phyloP scores from a whole-genome alignment of 2,888 invertebrate genomes.

The Latrodectus hesperus region DNA sequence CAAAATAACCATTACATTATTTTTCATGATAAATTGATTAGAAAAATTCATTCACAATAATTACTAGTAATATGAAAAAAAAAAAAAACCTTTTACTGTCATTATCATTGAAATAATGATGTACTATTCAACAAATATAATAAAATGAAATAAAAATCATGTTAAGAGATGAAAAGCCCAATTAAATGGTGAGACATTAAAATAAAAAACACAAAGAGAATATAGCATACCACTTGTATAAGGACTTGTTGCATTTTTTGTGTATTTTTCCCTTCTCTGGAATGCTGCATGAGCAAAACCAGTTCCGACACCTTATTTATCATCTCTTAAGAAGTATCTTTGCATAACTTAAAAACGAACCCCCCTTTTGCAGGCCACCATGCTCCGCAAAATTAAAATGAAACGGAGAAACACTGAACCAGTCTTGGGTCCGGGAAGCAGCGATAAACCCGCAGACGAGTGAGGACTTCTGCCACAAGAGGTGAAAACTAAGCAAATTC shows the following conservation, averaged over 20 bases:
- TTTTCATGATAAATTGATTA: no score
- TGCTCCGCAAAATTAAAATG: constrained; percentile 99
- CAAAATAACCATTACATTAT: no score
- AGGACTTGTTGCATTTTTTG: no score
- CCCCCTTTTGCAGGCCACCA: constrained; percentile 87
- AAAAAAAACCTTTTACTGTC: no score
- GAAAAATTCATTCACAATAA: no score
- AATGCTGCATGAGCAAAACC: constrained; percentile 46
- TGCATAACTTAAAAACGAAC: constrained; percentile 46
- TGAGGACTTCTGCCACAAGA: constrained; percentile 43
- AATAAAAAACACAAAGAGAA: background rate
- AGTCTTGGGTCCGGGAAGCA: constrained; percentile 69
- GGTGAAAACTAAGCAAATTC: constrained; percentile 33
- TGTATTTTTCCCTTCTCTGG: background rate
- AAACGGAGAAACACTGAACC: constrained; percentile 93
- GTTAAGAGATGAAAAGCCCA: no score
- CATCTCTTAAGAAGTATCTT: background rate
- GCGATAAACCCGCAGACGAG: constrained; percentile 62
- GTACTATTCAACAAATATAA: no score
- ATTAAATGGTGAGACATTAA: background rate
- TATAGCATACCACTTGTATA: background rate
- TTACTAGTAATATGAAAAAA: no score
- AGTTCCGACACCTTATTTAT: background rate
- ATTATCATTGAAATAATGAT: no score
- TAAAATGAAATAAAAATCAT: no score